Base-by-base conservation (phyloP, 2,113 vertebrate genomes). In the Meles meles region DNA sequence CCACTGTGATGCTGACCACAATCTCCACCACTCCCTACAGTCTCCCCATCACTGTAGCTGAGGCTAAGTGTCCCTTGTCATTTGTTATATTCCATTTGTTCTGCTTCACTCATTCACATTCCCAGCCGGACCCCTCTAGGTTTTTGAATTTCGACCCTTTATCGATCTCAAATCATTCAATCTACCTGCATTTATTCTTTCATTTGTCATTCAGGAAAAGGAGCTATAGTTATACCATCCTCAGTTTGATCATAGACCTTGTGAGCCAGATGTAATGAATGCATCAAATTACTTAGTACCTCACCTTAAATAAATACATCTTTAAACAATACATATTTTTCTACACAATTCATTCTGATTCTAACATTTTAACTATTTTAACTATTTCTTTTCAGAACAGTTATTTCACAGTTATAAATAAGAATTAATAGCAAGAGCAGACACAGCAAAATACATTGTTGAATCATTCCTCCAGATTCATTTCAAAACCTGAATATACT, bases 331-430 rank as follows among this genome's bases (percentile, higher is more conserved):
- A 76, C 49, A 21, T 21, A 25, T 44, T 93, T 92, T 95, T 52
- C 81, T 93, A 77, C 52, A 74, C 29, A 90, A 77, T 34, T 34
- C 65, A 95, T 52, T 92, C 29, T 63, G 82, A 79, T 13, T 77
- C 52, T 39, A 20, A 92, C 47, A 94, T 84, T 92, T 96, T 44
- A 85, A 61, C n/a, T 55, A 80, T 82, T 92, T 79, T 76, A 85
- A 88, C 25, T 81, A 67, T 86, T 88, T 94, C 44, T 92, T 94
- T 92, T 85, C 44, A 81, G 9, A 93, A 44, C 37, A 85, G 34
- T 83, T 79, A 61, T 61, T 92, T 95, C 69, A 79, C 17, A 34
- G 39, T 89, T 59, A 72, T 47, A 95, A 93, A 77, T 14, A 93
- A 94, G n/a, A 97, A 93, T 93, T 86, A 88, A 47, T 39, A 91